A percentile compares a stretch with the other conserved stretches of the same genome.
phyloP scores from a whole-genome alignment of 2,888 invertebrate genomes.

The Ferdinandea cuprea region DNA sequence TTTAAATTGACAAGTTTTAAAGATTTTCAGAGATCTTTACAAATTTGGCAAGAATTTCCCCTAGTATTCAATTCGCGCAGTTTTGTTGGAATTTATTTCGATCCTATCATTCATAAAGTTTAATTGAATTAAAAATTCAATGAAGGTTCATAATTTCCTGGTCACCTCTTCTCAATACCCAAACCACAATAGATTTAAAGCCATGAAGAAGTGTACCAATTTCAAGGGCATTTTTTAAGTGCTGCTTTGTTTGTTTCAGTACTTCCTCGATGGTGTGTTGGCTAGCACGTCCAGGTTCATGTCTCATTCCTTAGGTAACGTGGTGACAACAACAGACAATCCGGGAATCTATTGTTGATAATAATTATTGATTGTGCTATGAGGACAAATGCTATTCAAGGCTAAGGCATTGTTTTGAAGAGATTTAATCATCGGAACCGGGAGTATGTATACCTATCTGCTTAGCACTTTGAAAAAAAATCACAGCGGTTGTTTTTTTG shows the following conservation, averaged over 20 bases:
- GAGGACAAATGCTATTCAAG: background rate
- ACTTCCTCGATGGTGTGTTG: background rate
- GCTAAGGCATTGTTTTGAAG: background rate
- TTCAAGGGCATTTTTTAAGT: background rate
- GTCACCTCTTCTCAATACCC: background rate
- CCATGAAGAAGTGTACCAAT: background rate
- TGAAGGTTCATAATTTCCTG: background rate
- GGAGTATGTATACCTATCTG: background rate
- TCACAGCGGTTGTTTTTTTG: too few species aligned
- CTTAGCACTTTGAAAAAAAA: too few species aligned
- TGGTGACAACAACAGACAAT: background rate
- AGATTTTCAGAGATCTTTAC: too few species aligned
- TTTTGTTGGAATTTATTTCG: too few species aligned
- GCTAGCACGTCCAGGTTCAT: background rate
- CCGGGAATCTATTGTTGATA: background rate
- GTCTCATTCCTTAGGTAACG: background rate
- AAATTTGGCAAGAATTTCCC: background rate
- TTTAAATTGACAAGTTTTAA: too few species aligned
- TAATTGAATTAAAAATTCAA: too few species aligned
- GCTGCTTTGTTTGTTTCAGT: background rate
- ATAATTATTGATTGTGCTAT: background rate
- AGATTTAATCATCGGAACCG: background rate
- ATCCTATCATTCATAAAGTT: too few species aligned
- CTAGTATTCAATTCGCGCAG: too few species aligned
- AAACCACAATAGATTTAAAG: background rate